Conservation (phyloP, 2,113 vertebrate genomes). For the Plotosus lineatus region DNA sequence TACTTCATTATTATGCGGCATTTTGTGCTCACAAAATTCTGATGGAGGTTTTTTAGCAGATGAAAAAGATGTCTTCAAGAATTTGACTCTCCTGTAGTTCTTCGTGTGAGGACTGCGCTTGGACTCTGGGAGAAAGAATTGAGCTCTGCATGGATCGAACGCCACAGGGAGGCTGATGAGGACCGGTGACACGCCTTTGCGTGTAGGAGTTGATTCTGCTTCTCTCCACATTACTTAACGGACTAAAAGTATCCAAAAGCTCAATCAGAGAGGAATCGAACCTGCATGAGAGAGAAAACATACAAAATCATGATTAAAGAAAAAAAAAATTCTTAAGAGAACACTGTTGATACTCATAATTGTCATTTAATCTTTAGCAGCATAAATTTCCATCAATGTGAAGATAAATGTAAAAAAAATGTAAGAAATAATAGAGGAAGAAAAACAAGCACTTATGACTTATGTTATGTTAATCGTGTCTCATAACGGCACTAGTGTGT, state of each 20-base stretch:
- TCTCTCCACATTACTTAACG: constrained; percentile 57
- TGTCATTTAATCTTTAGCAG: constrained; percentile 71
- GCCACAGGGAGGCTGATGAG: constrained; percentile 16
- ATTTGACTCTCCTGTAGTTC: constrained; percentile 85
- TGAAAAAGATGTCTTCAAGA: constrained; percentile 94
- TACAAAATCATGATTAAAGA: not conserved
- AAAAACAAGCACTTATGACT: constrained; percentile 53
- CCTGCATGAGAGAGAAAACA: constrained; percentile 61
- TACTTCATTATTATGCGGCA: not conserved
- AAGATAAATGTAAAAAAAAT: constrained; percentile 46
- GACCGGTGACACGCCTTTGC: constrained; percentile 48
- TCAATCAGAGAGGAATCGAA: constrained; percentile 79
- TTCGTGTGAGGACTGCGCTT: constrained; percentile 57
- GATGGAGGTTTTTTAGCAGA: constrained; percentile 71
- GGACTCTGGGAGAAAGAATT: constrained; percentile 34
- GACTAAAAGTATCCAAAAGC: constrained; percentile 80
- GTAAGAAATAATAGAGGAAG: not conserved
- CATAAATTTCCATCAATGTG: constrained; percentile 67
- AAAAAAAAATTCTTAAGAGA: constrained; percentile 64
- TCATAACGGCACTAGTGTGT: not conserved
- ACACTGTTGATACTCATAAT: constrained; percentile 69
- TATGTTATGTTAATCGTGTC: constrained; percentile 51
- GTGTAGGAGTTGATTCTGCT: constrained; percentile 38
- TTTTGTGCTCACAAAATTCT: constrained; percentile 7
- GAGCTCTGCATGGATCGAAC: constrained; percentile 38